These are phyloP conservation scores for Lordiphosa mommai DNA, from an alignment of 1,140 invertebrate species.

Conservation along the genomic window DNA sequence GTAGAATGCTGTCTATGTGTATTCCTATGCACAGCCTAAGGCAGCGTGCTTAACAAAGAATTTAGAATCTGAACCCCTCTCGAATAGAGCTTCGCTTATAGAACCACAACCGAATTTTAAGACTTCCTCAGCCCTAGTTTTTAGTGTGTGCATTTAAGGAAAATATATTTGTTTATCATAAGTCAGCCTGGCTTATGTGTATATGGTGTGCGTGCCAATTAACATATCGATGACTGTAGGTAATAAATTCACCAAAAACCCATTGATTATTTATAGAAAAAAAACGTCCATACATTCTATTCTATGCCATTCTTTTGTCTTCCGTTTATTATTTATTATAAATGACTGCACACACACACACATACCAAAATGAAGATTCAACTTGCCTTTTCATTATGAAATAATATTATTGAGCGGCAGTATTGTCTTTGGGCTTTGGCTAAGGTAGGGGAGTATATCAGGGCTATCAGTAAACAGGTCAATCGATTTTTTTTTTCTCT, in stretches of 20 bases:
- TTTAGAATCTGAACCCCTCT: too few species aligned
- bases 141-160: background rate
- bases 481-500: conserved; percentile 50
- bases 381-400: conserved; percentile 48
- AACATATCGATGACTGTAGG: conserved; percentile 40
- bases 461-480: conserved; percentile 53
- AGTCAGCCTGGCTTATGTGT: too few species aligned
- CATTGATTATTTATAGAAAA: too few species aligned
- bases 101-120: too few species aligned
- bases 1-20: too few species aligned
- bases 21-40: too few species aligned
- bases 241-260: conserved; percentile 45
- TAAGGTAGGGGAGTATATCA: conserved; percentile 27
- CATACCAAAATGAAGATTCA: conserved; percentile 1
- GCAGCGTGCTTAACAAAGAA: too few species aligned
- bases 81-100: too few species aligned
- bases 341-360: conserved; percentile 56
- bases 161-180: background rate
- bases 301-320: conserved; percentile 32
- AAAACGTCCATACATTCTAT: too few species aligned
- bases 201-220: conserved; percentile 10
- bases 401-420: conserved; percentile 63
- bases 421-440: conserved; percentile 15
- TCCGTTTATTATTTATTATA: conserved; percentile 74
- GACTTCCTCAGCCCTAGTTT: too few species aligned